Evolutionary conservation across 2,113 vertebrate species (phyloP).

Genomic region (Pteruthius melanotis): DNA sequence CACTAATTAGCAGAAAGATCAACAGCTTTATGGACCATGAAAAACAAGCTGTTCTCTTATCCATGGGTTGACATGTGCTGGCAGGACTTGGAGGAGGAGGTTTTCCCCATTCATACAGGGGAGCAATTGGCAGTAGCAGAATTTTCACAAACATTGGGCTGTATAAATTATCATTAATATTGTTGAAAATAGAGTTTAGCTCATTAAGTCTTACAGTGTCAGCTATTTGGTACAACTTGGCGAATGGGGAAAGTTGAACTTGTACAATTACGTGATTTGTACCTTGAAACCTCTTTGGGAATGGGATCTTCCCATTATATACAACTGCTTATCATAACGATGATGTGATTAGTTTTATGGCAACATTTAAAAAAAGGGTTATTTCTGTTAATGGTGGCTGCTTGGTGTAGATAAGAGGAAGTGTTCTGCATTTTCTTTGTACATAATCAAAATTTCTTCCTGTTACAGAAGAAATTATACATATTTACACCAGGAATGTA

Average conservation of each 20-base stretch:
- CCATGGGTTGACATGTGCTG: not conserved
- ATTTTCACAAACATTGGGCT: not conserved
- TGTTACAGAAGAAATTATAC: not conserved
- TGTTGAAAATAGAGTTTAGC: not conserved
- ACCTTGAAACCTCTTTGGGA: not conserved
- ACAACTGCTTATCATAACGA: not conserved
- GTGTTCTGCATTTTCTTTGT: not conserved
- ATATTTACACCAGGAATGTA: not conserved
- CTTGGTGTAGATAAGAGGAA: not conserved
- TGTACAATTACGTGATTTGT: not conserved
- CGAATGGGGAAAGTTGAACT: not conserved
- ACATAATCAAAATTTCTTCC: not conserved
- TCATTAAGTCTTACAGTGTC: not conserved
- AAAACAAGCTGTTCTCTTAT: slow-evolving; percentile 28
- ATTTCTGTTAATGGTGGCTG: not conserved
- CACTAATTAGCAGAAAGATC: slow-evolving; percentile 28
- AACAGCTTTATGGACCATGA: slow-evolving; percentile 17
- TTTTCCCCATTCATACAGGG: not conserved
- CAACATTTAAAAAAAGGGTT: not conserved
- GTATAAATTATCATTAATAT: not conserved
- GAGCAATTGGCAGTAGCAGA: not conserved
- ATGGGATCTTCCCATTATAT: not conserved
- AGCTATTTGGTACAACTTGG: not conserved
- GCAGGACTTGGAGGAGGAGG: not conserved
- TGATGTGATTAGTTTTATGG: not conserved